phyloP scores from a whole-genome alignment of 2,113 vertebrate species.

The Ciconia maguari region DNA sequence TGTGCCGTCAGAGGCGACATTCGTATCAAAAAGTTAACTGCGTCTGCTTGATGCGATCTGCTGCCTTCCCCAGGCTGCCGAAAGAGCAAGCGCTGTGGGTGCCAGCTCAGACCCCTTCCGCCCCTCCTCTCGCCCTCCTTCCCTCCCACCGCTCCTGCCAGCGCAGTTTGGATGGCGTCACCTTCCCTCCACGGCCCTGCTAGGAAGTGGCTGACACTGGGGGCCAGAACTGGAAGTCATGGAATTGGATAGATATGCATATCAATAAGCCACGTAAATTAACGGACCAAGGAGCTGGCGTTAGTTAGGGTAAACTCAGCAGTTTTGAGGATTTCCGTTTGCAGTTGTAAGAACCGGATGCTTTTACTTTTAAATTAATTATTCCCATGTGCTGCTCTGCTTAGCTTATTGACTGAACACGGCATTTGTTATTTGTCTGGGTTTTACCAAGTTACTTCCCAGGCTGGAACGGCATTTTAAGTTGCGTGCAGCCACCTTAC shows the following conservation, averaged over 20 bases:
- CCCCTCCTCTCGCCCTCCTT: not conserved
- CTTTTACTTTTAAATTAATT: not conserved
- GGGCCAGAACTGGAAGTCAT: not conserved
- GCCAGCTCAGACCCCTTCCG: not conserved
- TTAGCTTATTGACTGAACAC: not conserved
- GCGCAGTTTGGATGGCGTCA: fast-evolving
- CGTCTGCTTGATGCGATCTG: fast-evolving
- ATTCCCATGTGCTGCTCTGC: not conserved
- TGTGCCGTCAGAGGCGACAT: too few relatives aligned
- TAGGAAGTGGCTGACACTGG: not conserved
- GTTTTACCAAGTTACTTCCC: not conserved
- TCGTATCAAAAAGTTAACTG: fast-evolving
- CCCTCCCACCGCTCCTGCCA: not conserved
- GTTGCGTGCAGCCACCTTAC: not conserved
- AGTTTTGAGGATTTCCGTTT: not conserved
- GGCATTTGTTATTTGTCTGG: fast-evolving
- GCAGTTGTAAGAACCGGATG: not conserved
- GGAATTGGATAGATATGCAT: fast-evolving
- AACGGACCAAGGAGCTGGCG: not conserved
- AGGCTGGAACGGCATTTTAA: not conserved
- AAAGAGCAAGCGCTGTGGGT: fast-evolving
- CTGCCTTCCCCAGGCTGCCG: not conserved
- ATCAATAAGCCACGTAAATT: fast-evolving
- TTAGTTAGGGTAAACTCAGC: not conserved
- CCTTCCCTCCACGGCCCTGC: fast-evolving